Conservation (phyloP, 2,113 vertebrate species). For the Isurus oxyrinchus region DNA sequence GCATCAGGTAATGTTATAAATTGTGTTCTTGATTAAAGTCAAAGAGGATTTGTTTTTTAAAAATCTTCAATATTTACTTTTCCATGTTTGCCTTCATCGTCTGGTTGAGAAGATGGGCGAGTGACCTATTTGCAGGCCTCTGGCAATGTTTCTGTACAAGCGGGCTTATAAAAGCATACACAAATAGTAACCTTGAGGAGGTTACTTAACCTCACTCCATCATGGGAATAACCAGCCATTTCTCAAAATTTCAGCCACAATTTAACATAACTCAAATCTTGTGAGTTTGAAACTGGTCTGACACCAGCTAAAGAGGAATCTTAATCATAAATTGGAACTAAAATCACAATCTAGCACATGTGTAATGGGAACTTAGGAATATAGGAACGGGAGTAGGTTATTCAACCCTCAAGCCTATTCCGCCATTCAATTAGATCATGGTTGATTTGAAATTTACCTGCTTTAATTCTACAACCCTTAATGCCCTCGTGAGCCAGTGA, state of each 20-base stretch:
- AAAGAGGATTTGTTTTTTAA: background rate
- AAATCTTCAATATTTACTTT: background rate
- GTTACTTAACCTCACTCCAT: background rate
- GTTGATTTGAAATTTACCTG: too few species aligned
- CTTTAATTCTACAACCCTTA: too few species aligned
- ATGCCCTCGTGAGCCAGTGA: too few species aligned
- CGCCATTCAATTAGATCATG: too few species aligned
- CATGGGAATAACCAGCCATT: background rate
- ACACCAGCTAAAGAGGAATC: background rate
- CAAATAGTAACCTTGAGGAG: background rate
- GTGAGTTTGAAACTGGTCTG: background rate
- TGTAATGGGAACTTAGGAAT: background rate
- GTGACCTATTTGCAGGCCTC: background rate
- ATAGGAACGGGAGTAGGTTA: too few species aligned
- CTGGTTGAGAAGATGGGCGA: background rate
- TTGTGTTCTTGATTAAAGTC: background rate
- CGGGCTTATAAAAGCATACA: background rate
- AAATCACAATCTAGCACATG: background rate
- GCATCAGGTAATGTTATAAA: background rate
- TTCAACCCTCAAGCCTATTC: too few species aligned
- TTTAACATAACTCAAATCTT: background rate
- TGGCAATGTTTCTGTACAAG: background rate
- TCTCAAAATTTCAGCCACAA: background rate
- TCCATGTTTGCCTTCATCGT: background rate
- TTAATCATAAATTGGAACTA: background rate